Base-by-base conservation (phyloP, 1,140 invertebrate species). In the Sweltsa coloradensis region DNA sequence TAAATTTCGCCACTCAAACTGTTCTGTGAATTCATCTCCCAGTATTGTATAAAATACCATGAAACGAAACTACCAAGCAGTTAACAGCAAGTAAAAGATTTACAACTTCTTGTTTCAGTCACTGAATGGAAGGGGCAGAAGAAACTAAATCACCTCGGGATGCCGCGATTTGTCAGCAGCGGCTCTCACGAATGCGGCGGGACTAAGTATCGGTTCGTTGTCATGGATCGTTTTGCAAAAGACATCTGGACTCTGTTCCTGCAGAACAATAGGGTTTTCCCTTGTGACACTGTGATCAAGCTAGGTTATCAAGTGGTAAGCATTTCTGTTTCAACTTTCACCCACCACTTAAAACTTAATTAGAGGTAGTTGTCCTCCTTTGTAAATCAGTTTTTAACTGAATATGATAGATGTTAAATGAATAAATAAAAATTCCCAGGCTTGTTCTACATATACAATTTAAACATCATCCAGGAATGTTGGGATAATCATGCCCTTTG, bases 101-200 rank as follows among this genome's bases (percentile, higher is more conserved):
- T n/a, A n/a, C n/a, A n/a, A n/a, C n/a, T 55, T 56, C 56, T 51
- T 47, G 42, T 65, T 73, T 52, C 61, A 91, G 89, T 94, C 59
- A 73, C 83, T 57, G 66, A 71, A 52, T 93, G 85, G 83, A 78
- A 76, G 52, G 68, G 68, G 44, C 60, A 72, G 45, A 75, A 79
- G 41, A 76, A 77, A 51, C 62, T 84, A 14, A 76, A 77, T 44
- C 76, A 76, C 53, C 68, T 96, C 4, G 92, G 91, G 22, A 80
- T 97, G 66, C 91, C 93, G 3, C 71, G 78, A 29, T 95, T 86
- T 55, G 79, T 93, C 51, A 85, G 85, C 18, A 87, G 82, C 52
- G 94, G 94, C 3, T 81, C 81, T 26, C 78, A 87, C 61, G 61
- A 72, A 36, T 75, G 76, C 51, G 70, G 76, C 39, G 73, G 74